Evolutionary conservation across 2,888 invertebrate genomes (phyloP).

Genomic region (Campoplex capitator): DNA sequence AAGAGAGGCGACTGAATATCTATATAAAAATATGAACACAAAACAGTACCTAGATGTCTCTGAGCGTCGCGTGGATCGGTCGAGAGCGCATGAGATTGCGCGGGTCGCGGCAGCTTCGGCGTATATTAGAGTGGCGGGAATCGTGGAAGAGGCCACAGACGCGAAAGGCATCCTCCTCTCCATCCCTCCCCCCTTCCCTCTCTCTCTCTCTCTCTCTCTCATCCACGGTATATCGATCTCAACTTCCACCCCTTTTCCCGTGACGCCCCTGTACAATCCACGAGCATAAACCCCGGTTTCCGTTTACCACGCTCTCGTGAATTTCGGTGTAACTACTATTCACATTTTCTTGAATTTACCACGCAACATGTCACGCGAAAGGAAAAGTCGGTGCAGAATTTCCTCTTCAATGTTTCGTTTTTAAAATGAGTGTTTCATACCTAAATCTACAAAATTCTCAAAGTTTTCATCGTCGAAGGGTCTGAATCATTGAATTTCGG

Average conservation of each 20-base stretch:
- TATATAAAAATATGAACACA: not conserved
- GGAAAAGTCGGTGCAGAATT: not conserved
- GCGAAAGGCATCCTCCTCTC: slow-evolving; percentile 57
- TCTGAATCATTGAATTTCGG: not conserved
- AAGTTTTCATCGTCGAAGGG: not conserved
- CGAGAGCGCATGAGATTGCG: slow-evolving; percentile 70
- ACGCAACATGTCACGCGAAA: not conserved
- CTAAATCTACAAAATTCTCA: not conserved
- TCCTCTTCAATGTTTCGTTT: not conserved
- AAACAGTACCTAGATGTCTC: slow-evolving; percentile 48
- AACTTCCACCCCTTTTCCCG: slow-evolving; percentile 68
- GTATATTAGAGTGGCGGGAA: slow-evolving; percentile 71
- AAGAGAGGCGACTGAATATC: not conserved
- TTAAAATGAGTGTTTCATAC: not conserved
- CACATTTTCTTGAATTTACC: slow-evolving; percentile 75
- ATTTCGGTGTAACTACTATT: slow-evolving; percentile 67
- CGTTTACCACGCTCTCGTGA: slow-evolving; percentile 65
- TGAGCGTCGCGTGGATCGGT: slow-evolving; percentile 56
- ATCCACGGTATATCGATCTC: slow-evolving; percentile 75
- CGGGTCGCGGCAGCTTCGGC: slow-evolving; percentile 69
- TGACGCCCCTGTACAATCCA: slow-evolving; percentile 52
- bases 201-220: slow-evolving; percentile 21
- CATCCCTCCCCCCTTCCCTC: not conserved
- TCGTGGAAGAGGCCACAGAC: slow-evolving; percentile 68
- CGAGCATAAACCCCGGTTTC: slow-evolving; percentile 57